Conservation (phyloP, 2,113 vertebrate genomes). For the Scophthalmus maximus region DNA sequence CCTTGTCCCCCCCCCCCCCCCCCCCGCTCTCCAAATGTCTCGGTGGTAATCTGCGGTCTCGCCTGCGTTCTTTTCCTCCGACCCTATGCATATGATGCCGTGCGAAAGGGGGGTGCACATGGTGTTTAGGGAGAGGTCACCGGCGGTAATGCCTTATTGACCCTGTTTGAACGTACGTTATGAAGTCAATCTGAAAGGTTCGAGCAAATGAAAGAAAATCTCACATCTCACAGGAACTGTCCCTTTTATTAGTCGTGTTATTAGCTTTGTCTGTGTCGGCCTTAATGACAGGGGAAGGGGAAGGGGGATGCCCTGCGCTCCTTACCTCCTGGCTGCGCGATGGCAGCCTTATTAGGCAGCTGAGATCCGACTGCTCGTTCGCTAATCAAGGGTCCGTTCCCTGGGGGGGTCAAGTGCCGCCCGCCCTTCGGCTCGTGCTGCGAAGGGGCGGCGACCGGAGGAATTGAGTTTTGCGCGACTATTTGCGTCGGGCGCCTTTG, state of each 20-base stretch:
- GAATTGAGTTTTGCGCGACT: slow-evolving; percentile 25
- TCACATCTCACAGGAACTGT: slow-evolving; percentile 9
- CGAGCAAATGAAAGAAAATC: background rate
- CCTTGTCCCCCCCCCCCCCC: slow-evolving; percentile 20
- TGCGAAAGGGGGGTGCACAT: background rate
- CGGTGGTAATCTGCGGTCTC: slow-evolving; percentile 11
- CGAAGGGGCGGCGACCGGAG: slow-evolving; percentile 18
- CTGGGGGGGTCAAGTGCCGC: slow-evolving; percentile 35
- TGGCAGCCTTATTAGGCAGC: slow-evolving; percentile 53
- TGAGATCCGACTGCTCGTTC: slow-evolving; percentile 53
- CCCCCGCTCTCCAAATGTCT: slow-evolving; percentile 32
- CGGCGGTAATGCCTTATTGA: slow-evolving; percentile 19
- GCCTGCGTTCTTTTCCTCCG: background rate
- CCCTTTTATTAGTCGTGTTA: slow-evolving; percentile 40
- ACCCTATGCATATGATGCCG: no score
- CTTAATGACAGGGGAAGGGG: slow-evolving; percentile 61
- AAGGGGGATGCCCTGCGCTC: slow-evolving; percentile 48
- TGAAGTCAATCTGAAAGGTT: slow-evolving; percentile 8
- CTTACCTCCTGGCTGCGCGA: slow-evolving; percentile 44
- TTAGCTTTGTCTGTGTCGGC: slow-evolving; percentile 45
- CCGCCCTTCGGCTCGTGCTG: slow-evolving; percentile 15
- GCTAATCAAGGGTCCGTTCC: slow-evolving; percentile 46
- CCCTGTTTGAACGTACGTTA: no score
- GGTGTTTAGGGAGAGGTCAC: background rate
- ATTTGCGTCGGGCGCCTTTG: background rate